These are phyloP conservation scores for Sardina pilchardus DNA, from an alignment of 2,113 vertebrate genomes.

Conservation along the genomic window DNA sequence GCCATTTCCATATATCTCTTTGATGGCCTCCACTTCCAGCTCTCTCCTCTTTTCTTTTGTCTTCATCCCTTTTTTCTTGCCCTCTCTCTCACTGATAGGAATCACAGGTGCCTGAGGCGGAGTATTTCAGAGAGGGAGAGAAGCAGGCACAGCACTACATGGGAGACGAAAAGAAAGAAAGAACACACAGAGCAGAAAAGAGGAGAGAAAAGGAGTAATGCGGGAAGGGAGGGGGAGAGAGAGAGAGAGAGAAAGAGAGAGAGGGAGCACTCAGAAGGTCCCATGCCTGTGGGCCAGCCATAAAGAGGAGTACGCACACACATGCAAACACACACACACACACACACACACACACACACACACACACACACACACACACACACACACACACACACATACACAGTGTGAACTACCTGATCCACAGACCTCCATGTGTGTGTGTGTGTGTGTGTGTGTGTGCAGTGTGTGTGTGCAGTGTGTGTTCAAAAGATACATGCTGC, in stretches of 20 bases:
- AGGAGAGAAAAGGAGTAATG: not conserved
- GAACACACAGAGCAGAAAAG: not conserved
- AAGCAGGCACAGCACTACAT: not conserved
- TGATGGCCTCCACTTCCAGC: not conserved
- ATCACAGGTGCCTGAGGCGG: not conserved
- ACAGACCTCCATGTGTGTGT: conserved; percentile 19
- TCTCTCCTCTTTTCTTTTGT: not conserved
- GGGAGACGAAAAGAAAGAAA: not conserved
- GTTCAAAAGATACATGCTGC: not conserved
- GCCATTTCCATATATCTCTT: not conserved
- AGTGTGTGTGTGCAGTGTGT: too few relatives aligned
- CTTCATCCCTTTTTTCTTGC: not conserved
- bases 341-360: conserved; percentile 13
- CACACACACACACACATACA: conserved; percentile 26
- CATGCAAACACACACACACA: conserved; percentile 29
- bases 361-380: conserved; percentile 25
- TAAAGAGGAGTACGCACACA: not conserved
- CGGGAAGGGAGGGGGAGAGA: not conserved
- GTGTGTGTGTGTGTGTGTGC: too few relatives aligned
- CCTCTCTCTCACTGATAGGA: not conserved
- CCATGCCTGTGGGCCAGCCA: conserved; percentile 48
- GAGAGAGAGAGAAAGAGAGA: not conserved
- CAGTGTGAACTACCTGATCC: too few relatives aligned
- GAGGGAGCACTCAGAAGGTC: not conserved
- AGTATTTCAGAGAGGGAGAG: not conserved